Base-by-base conservation (phyloP, 2,888 invertebrate species). In the Cylloceria caligata region DNA sequence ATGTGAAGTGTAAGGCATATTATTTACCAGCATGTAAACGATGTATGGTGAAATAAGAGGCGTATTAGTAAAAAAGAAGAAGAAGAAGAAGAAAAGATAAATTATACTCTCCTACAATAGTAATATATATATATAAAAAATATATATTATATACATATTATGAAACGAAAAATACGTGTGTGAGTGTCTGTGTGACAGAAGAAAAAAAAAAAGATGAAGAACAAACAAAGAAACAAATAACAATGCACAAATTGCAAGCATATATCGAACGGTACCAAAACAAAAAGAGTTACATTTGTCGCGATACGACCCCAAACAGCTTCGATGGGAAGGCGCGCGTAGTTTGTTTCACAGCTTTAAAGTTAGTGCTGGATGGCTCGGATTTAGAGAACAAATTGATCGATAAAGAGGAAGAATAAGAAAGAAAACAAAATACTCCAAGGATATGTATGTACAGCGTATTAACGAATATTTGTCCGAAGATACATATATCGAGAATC, bases 391-490 rank as follows among this genome's bases (percentile, higher is more conserved):
- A 24, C 24, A 76, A 60, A 79, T 71, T 75, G 71, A 47, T 57
- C 19, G 60, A 45, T 42, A 45, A 52, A 76, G 24, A 52, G 39
- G 42, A 34, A 57, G 42, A 73, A 57, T 65, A 16, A 67, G 64
- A 80, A 39, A 84, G 74, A 78, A 84, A 84, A 85, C 80, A 85
- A 83, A 90, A 90, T 90, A 90, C 89, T 91, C 90, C 88, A 87
- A 88, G 89, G 88, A 90, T 89, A 90, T 91, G 90, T 90, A 89
- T 91, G 91, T 91, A 91, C 91, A 91, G 90, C 88, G 87, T 90
- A 90, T 88, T 88, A 87, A 89, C 85, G 86, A 88, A 71, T 87
- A 88, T 87, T 90, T 90, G 89, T 90, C 90, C 88, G 90, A 88
- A 89, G 87, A 88, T 89, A 89, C 89, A 90, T 89, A 88, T 90